Base-by-base conservation (phyloP, 2,113 vertebrate species). In the Engystomops pustulosus region DNA sequence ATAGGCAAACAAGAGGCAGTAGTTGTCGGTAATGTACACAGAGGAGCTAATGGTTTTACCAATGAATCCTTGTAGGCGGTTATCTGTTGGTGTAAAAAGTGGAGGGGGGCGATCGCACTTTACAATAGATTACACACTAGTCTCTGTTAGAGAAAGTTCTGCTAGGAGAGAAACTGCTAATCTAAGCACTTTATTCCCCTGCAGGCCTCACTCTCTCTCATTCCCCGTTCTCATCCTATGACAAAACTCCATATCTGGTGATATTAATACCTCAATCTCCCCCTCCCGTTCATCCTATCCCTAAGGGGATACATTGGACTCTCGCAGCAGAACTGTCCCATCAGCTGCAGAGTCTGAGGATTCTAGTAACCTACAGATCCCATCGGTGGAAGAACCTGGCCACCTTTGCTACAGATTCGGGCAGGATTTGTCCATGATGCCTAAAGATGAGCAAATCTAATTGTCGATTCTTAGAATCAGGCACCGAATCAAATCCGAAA, bases 101-200 rank as follows among this genome's bases (percentile, higher is more conserved):
- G 47, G 20, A 81, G 85, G 83, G 17, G 81, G 80, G 60, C 77
- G 62, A 49, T 85, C 85, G 85, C 79, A 80, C 84, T 74, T 23
- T 27, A 41, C 18, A 23, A 78, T 88, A 79, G 38, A 80, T 60
- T 79, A 38, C 30, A 78, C 2, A 0, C 44, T 87, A 87, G 68
- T 20, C 85, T 75, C 3, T 30, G 51, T 0, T 23, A 71, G 34
- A 38, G 36, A 49, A 45, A 65, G 55, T 41, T 20, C 23, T 20
- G 25, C n/a, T n/a, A n/a, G n/a, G n/a, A n/a, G n/a, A n/a, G n/a
- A n/a, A n/a, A n/a, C n/a, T n/a, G n/a, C n/a, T n/a, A n/a, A n/a
- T n/a, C n/a, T n/a, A n/a, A n/a, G n/a, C n/a, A n/a, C n/a, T n/a
- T n/a, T n/a, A n/a, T n/a, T n/a, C n/a, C n/a, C 36, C 75, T 58